Conservation (phyloP, 2,113 vertebrate species). For the mouse (Mus musculus) region GRCm39 chr7:64244501-64245000, state of each 20-base stretch:
- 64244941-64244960: too few species aligned
- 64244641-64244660: background rate
- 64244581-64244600: background rate
- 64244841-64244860: background rate
- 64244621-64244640: background rate
- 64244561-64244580: background rate
- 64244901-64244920: background rate
- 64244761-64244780: background rate
- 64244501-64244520: background rate
- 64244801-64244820: background rate
- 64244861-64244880: background rate
- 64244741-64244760: background rate
- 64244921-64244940: background rate
- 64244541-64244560: too few species aligned
- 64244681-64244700: background rate
- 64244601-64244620: too few species aligned
- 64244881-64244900: background rate
- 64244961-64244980: background rate
- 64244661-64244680: background rate
- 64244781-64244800: background rate
- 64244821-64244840: background rate
- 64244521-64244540: background rate
- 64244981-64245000: background rate
- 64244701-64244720: background rate
- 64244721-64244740: background rate